Percentiles rank a stretch among this genome's conserved stretches.
phyloP scores from a whole-genome alignment of 2,113 vertebrate genomes.

The Podarcis raffonei region DNA sequence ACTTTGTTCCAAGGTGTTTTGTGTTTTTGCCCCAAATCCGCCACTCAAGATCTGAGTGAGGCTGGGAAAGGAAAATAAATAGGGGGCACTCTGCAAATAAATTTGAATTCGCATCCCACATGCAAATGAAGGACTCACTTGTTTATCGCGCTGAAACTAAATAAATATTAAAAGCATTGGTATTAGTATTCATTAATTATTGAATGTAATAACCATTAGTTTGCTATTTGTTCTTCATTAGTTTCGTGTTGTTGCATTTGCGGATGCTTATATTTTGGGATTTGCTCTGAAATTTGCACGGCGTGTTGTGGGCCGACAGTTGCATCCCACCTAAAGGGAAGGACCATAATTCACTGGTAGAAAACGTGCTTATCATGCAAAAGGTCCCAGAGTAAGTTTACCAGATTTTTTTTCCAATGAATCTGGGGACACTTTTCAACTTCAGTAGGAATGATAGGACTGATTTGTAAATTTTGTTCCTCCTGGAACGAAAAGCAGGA shows the following conservation, averaged over 20 bases:
- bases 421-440: too few species aligned
- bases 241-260: not conserved
- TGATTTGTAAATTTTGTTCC: too few species aligned
- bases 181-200: conserved; percentile 8
- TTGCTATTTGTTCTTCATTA: conserved; percentile 10
- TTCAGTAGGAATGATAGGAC: too few species aligned
- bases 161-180: conserved; percentile 7
- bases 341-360: not conserved
- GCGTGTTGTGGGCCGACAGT: not conserved
- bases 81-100: not conserved
- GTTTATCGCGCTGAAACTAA: not conserved
- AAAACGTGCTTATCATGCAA: not conserved
- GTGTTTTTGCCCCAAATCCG: not conserved
- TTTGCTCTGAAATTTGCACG: not conserved
- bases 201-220: not conserved
- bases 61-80: not conserved
- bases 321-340: not conserved
- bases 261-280: not conserved
- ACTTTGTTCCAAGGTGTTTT: not conserved
- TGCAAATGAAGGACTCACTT: not conserved
- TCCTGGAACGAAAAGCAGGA: too few species aligned
- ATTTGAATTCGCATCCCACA: not conserved
- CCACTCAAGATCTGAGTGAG: not conserved
- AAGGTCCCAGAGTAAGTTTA: not conserved
- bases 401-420: too few species aligned